phyloP scores from a whole-genome alignment of 2,888 invertebrate species.

The Magallana nippona region DNA sequence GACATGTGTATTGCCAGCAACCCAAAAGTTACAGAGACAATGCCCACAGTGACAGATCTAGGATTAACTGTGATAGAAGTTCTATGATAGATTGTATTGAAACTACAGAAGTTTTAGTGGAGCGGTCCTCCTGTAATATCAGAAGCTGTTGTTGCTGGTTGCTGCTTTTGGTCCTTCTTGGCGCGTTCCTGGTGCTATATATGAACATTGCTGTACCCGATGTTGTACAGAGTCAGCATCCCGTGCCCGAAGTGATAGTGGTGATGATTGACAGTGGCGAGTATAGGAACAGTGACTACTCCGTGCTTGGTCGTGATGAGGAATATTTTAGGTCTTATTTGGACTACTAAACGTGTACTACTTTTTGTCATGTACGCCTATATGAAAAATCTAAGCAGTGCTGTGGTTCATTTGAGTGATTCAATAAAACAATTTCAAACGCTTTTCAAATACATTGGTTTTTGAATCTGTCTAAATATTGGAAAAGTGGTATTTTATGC shows the following conservation, averaged over 20 bases:
- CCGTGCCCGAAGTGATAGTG: background rate
- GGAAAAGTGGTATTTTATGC: too few relatives aligned
- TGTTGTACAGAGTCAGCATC: background rate
- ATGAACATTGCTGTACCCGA: constrained; percentile 23
- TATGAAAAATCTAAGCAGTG: too few relatives aligned
- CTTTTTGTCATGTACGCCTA: too few relatives aligned
- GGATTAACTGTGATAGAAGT: background rate
- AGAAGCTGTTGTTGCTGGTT: background rate
- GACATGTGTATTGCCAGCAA: background rate
- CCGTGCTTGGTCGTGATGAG: too few relatives aligned
- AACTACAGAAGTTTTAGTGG: background rate
- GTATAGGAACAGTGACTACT: too few relatives aligned
- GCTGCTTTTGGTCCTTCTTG: background rate
- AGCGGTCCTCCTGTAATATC: background rate
- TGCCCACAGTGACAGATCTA: background rate
- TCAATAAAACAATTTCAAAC: too few relatives aligned
- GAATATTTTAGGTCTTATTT: too few relatives aligned
- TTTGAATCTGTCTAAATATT: too few relatives aligned
- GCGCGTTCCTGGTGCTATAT: background rate
- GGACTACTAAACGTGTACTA: too few relatives aligned
- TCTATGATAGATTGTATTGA: background rate
- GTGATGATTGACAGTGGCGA: background rate
- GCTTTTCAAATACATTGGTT: too few relatives aligned
- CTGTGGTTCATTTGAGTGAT: too few relatives aligned
- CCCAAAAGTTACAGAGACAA: background rate